Percentiles rank a stretch among this genome's conserved stretches.
These are phyloP conservation scores for Silurus glanis DNA, from an alignment of 2,113 vertebrate genomes.

Conservation along the genomic window DNA sequence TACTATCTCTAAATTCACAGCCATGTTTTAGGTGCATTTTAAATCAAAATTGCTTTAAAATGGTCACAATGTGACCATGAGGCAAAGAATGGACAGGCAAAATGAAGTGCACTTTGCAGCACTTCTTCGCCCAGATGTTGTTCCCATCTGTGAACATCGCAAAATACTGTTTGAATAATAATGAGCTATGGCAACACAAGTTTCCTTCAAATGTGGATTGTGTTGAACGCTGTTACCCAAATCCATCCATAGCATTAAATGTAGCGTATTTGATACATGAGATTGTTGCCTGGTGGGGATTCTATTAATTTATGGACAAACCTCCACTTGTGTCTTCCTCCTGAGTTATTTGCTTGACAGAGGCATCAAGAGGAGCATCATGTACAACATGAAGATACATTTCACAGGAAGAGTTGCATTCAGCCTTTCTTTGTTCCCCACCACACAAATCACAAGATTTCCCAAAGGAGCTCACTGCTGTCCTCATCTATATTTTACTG, in stretches of 20 bases:
- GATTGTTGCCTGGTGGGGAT: not conserved
- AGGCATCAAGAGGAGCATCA: constrained; percentile 57
- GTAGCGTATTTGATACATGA: not conserved
- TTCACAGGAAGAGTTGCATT: constrained; percentile 67
- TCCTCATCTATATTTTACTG: constrained; percentile 55
- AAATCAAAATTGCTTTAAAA: constrained; percentile 23
- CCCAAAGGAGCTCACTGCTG: constrained; percentile 61
- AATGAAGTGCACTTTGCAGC: constrained; percentile 23
- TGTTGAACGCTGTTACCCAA: constrained; percentile 28
- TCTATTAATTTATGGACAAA: constrained; percentile 13
- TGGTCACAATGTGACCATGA: not conserved
- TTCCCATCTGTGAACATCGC: constrained; percentile 16
- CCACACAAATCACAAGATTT: constrained; percentile 75
- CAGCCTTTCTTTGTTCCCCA: constrained; percentile 64
- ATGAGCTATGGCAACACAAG: constrained; percentile 48
- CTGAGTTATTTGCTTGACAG: constrained; percentile 55
- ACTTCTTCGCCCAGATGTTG: constrained; percentile 36
- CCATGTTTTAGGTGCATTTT: constrained; percentile 23
- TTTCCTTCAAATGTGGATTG: constrained; percentile 46
- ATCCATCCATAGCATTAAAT: not conserved
- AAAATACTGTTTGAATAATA: constrained; percentile 38
- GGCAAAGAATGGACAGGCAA: not conserved
- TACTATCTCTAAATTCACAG: constrained; percentile 19
- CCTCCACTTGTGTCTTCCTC: constrained; percentile 49
- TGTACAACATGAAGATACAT: constrained; percentile 64